A percentile compares a stretch with the other conserved stretches of the same genome.
Conservation (phyloP, 92 coral and sea anemone species). For the Actinostola sp. region DNA sequence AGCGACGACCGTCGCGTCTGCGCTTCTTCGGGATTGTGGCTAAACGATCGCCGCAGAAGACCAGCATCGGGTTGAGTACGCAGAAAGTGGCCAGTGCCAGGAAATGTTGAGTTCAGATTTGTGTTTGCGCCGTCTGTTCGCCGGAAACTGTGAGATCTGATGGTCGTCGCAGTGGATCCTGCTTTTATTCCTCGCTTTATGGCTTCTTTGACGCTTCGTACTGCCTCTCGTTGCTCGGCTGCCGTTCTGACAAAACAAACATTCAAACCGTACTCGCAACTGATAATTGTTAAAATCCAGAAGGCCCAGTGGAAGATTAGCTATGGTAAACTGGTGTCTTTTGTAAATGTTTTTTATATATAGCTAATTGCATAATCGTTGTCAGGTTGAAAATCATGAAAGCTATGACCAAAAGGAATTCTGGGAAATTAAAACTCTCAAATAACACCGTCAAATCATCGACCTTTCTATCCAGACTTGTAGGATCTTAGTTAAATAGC, state of each 20-base stretch:
- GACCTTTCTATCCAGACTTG: too few relatives aligned
- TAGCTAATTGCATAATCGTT: too few relatives aligned
- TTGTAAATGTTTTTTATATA: too few relatives aligned
- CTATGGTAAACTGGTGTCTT: too few relatives aligned
- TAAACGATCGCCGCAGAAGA: constrained; percentile 77
- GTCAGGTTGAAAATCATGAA: too few relatives aligned
- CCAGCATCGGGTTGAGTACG: constrained; percentile 20
- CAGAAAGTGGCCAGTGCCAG: constrained; percentile 57
- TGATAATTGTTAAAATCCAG: too few relatives aligned
- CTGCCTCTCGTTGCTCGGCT: constrained; percentile 82
- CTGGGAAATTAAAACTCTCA: too few relatives aligned
- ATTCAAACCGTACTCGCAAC: not conserved
- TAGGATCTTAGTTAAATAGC: too few relatives aligned
- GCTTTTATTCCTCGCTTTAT: constrained; percentile 85
- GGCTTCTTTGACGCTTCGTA: constrained; percentile 84
- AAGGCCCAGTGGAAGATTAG: too few relatives aligned
- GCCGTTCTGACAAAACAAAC: constrained; percentile 56
- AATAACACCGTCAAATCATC: too few relatives aligned
- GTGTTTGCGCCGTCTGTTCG: constrained; percentile 39
- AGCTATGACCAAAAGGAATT: too few relatives aligned
- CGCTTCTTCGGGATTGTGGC: constrained; percentile 82
- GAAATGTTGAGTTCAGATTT: constrained; percentile 55
- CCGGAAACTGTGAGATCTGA: constrained; percentile 76
- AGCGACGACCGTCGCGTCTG: constrained; percentile 65
- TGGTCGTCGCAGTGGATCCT: constrained; percentile 62